Conservation (phyloP, 2,888 invertebrate species). For the Acleris holmiana region DNA sequence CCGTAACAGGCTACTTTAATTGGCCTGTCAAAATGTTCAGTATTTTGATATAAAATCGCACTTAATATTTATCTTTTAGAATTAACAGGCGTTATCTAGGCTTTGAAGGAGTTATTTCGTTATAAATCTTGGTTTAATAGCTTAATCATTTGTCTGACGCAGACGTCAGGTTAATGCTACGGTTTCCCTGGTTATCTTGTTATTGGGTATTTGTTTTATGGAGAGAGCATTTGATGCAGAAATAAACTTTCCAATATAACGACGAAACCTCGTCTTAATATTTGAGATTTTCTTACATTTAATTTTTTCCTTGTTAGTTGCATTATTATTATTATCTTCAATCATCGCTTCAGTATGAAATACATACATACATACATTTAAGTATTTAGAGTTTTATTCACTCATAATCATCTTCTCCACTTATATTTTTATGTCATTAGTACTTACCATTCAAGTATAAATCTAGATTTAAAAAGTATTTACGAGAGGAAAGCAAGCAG, state of each 20-base stretch:
- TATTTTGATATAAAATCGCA: constrained; percentile 31
- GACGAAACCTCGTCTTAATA: not conserved
- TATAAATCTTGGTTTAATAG: constrained; percentile 35
- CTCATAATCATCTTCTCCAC: no score
- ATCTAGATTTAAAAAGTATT: no score
- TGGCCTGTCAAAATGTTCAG: constrained; percentile 32
- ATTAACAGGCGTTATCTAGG: constrained; percentile 9
- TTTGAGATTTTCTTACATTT: no score
- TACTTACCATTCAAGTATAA: no score
- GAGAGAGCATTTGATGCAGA: constrained; percentile 10
- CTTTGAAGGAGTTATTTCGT: constrained; percentile 17
- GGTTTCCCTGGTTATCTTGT: constrained; percentile 22
- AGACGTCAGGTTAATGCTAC: constrained; percentile 21
- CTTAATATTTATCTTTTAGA: constrained; percentile 18
- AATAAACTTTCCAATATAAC: not conserved
- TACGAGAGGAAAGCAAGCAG: not conserved
- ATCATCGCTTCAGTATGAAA: no score
- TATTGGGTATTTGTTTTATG: constrained; percentile 23
- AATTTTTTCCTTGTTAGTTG: no score
- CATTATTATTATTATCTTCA: no score
- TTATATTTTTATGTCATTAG: no score
- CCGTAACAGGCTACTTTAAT: constrained; percentile 29
- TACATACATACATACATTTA: no score
- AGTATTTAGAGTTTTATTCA: no score
- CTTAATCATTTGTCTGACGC: constrained; percentile 40